Base-by-base conservation (phyloP, 2,113 vertebrate species). In the Peromyscus leucopus region DNA sequence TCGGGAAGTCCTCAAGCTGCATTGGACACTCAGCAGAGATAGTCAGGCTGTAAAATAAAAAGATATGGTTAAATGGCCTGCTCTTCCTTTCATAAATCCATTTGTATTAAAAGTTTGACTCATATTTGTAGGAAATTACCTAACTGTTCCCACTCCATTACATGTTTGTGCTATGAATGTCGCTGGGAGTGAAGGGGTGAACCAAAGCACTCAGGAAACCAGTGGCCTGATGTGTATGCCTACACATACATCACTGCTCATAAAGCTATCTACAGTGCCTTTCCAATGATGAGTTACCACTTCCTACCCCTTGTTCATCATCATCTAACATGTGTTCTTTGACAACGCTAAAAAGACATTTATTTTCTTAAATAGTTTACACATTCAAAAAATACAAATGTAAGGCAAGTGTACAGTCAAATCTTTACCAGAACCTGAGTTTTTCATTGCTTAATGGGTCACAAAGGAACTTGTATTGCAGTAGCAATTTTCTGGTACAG, bases 21-120 rank as follows among this genome's bases (percentile, higher is more conserved):
- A 99, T 99, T 63, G 99, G 99, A 88, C 99, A 99, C 95, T 99
- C 99, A 2, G 99, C 99, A 93, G 99, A 99, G 98, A 99, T 99
- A 7, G 99, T 99, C 98, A 99, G 90, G 97, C 99, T 99, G 98
- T 39, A 97, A 96, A 39, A 88, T 97, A 5, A 93, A 51, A 98
- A 94, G 88, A 92, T 96, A n/a, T 42, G 7, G 31, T 89, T 0
- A 61, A 74, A 74, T 57, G 48, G 51, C 21, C 0, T 1, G 31
- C 31, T 16, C 10, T 11, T 15, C 2, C 16, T 85, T 63, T 42
- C 65, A 75, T 12, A 84, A 86, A 76, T 57, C 26, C n/a, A 59
- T 8, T 13, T 7, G 22, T 17, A n/a, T 72, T 84, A 63, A 39
- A n/a, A 39, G 26, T 92, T 59, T 72, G 71, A 86, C 48, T 21